Percentiles rank a stretch among this genome's conserved stretches.
Conservation (phyloP, 2,888 invertebrate species). For the Allygus modestus region DNA sequence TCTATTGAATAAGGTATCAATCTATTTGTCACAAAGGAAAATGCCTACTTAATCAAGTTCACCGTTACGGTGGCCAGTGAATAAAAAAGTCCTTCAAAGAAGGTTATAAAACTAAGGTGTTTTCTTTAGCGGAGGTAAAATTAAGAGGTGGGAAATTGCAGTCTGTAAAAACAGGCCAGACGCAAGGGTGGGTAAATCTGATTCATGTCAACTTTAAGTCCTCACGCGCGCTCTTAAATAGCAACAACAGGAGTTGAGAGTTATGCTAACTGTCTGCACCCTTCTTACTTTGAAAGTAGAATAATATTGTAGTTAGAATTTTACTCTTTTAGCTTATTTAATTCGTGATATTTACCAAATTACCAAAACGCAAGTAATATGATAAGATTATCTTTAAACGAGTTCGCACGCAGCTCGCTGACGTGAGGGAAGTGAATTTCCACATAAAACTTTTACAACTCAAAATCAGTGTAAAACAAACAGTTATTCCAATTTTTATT, state of each 20-base stretch:
- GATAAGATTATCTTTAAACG: too few relatives aligned
- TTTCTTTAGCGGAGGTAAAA: constrained; percentile 20
- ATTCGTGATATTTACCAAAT: too few relatives aligned
- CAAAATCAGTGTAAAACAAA: too few relatives aligned
- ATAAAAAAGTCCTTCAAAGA: neutral
- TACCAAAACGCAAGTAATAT: too few relatives aligned
- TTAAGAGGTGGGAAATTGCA: constrained; percentile 30
- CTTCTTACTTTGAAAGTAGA: neutral
- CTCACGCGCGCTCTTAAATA: constrained; percentile 43
- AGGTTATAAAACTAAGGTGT: neutral
- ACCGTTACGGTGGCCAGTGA: too few relatives aligned
- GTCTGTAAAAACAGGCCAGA: constrained; percentile 32
- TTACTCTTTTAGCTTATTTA: neutral
- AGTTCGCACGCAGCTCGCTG: too few relatives aligned
- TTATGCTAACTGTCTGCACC: constrained; percentile 32
- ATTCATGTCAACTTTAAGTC: constrained; percentile 45
- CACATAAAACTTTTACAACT: too few relatives aligned
- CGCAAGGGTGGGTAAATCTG: constrained; percentile 25
- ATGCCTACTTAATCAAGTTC: too few relatives aligned
- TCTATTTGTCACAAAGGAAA: too few relatives aligned
- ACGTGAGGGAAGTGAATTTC: too few relatives aligned
- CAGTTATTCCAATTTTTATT: too few relatives aligned
- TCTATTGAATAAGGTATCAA: too few relatives aligned
- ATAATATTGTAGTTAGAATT: constrained; percentile 11
- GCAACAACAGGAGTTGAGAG: constrained; percentile 30